Evolutionary conservation across 2,888 invertebrate genomes (phyloP).

Genomic region (Drosophila subquinaria): DNA sequence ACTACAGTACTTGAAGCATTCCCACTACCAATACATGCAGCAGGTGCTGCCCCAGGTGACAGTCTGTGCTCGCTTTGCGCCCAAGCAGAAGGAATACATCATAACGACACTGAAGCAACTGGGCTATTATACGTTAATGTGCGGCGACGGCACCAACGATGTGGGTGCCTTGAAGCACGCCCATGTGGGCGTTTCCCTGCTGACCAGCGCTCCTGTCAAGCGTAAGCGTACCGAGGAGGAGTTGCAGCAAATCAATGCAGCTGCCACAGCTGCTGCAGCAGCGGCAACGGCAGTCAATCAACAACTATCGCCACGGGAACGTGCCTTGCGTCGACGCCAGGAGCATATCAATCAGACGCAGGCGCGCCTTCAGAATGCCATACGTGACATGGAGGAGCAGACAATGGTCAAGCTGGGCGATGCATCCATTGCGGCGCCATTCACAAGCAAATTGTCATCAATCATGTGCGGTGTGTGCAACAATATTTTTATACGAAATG

Average conservation of each 20-base stretch:
- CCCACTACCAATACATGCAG: constrained; percentile 88
- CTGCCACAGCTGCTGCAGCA: constrained; percentile 49
- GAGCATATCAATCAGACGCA: constrained; percentile 82
- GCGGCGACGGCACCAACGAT: constrained; percentile 99
- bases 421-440: constrained; percentile 99
- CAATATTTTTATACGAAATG: not conserved
- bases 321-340: constrained; percentile 80
- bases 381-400: constrained; percentile 94
- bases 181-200: constrained; percentile 96
- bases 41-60: constrained; percentile 93
- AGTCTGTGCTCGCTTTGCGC: constrained; percentile 98
- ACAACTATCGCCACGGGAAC: constrained; percentile 81
- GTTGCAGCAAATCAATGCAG: constrained; percentile 51
- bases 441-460: constrained; percentile 98
- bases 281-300: constrained; percentile 68
- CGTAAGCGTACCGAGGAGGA: constrained; percentile 70
- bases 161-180: constrained; percentile 99
- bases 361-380: constrained; percentile 86
- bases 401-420: constrained; percentile 98
- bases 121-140: constrained; percentile 98
- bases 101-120: constrained; percentile 93
- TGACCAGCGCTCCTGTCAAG: constrained; percentile 92
- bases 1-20: constrained; percentile 89
- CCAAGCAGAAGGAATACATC: constrained; percentile 99
- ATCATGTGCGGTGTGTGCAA: constrained; percentile 94